Percentiles rank a stretch among this genome's conserved stretches.
These are phyloP conservation scores for Oreochromis niloticus DNA, from an alignment of 2,113 vertebrate species.

Conservation along the genomic window DNA sequence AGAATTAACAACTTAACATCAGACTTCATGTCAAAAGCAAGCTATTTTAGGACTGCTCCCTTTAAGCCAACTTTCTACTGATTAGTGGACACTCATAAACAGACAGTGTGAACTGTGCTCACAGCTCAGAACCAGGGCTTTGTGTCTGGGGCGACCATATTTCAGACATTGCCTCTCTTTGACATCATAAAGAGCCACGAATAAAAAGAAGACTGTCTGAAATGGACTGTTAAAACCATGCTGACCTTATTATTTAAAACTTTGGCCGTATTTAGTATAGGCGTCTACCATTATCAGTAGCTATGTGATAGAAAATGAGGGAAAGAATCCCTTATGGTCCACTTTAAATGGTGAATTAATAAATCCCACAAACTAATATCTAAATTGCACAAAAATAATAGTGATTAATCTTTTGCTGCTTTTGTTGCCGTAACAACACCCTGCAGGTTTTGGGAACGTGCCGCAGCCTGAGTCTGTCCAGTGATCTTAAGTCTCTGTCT, in stretches of 20 bases:
- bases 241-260: background rate
- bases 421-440: background rate
- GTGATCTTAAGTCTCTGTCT: slow-evolving; percentile 90
- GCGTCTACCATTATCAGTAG: background rate
- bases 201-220: background rate
- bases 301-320: background rate
- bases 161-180: fast-evolving
- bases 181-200: background rate
- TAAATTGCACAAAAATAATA: background rate
- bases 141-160: background rate
- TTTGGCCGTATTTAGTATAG: background rate
- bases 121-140: background rate
- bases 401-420: background rate
- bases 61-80: background rate
- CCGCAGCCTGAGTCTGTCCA: slow-evolving; percentile 86
- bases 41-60: background rate
- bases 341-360: background rate
- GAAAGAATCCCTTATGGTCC: background rate
- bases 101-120: background rate
- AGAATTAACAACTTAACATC: background rate
- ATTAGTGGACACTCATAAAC: background rate
- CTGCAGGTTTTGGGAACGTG: slow-evolving; percentile 84
- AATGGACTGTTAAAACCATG: background rate
- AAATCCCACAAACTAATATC: background rate
- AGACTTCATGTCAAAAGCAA: background rate